Evolutionary conservation across 2,113 vertebrate genomes (phyloP).

Genomic region (Thryonomys swinderianus): DNA sequence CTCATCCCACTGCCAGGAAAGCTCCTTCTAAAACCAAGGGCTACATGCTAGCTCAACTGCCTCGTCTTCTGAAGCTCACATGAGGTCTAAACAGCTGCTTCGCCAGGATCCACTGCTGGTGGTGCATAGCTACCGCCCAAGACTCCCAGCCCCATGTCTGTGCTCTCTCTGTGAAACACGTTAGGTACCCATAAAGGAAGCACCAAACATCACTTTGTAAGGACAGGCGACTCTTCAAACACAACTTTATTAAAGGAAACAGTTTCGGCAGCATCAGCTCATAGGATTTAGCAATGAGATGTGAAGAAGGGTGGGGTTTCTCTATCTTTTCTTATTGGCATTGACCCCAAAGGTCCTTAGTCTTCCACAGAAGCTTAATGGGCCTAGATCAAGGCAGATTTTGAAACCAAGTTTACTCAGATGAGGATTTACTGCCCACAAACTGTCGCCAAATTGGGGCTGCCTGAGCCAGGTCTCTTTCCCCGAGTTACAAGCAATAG

Average conservation of each 20-base stretch:
- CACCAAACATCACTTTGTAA: conserved; percentile 78
- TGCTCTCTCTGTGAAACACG: neutral
- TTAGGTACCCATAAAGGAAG: conserved; percentile 67
- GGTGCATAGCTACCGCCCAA: neutral
- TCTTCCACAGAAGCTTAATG: conserved; percentile 90
- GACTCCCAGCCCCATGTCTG: neutral
- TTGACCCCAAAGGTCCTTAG: conserved; percentile 91
- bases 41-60: neutral
- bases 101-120: neutral
- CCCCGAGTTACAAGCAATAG: conserved; percentile 75
- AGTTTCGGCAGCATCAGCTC: conserved; percentile 85
- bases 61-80: neutral
- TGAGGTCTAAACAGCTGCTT: neutral
- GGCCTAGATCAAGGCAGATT: conserved; percentile 95
- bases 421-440: conserved; percentile 92
- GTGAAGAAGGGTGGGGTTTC: conserved; percentile 87
- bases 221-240: conserved; percentile 79
- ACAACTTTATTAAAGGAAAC: conserved; percentile 85
- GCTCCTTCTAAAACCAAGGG: neutral
- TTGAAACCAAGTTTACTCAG: conserved; percentile 96
- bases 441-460: conserved; percentile 90
- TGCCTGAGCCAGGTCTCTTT: conserved; percentile 81
- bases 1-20: neutral
- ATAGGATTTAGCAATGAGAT: conserved; percentile 83
- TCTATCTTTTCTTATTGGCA: conserved; percentile 90